These are phyloP conservation scores for Tonatia bakeri DNA, from an alignment of 2,113 vertebrate genomes.

Conservation along the genomic window DNA sequence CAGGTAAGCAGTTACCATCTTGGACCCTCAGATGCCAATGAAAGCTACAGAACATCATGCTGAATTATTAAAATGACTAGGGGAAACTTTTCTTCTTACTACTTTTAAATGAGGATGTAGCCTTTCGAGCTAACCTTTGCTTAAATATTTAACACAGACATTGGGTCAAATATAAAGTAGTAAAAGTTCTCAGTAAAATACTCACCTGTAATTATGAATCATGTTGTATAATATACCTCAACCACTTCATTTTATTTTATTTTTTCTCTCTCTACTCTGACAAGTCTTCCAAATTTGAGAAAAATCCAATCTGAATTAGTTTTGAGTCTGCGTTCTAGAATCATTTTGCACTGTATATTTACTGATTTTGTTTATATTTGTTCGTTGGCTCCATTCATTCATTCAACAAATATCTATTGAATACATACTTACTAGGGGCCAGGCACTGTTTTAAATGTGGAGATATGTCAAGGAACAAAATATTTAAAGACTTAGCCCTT, in stretches of 20 bases:
- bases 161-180: slow-evolving; percentile 42
- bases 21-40: not conserved
- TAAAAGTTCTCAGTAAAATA: slow-evolving; percentile 7
- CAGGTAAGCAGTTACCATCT: slow-evolving; percentile 43
- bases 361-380: slow-evolving; percentile 1
- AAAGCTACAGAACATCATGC: slow-evolving; percentile 9
- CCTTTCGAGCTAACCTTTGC: slow-evolving; percentile 42
- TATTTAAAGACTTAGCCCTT: not conserved
- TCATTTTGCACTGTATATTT: not conserved
- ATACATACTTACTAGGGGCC: not conserved
- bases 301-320: not conserved
- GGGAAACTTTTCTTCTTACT: not conserved
- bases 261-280: not conserved
- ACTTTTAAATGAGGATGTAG: slow-evolving; percentile 36
- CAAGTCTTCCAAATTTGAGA: not conserved
- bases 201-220: slow-evolving; percentile 21
- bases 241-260: not conserved
- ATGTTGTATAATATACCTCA: not conserved
- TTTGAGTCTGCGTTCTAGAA: not conserved
- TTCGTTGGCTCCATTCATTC: not conserved
- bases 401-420: not conserved
- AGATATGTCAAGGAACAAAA: not conserved
- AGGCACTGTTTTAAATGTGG: not conserved
- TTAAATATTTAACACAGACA: slow-evolving; percentile 66
- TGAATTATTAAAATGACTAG: slow-evolving; percentile 61